Conservation (phyloP, 2,888 invertebrate species). For the Suillia variegata region DNA sequence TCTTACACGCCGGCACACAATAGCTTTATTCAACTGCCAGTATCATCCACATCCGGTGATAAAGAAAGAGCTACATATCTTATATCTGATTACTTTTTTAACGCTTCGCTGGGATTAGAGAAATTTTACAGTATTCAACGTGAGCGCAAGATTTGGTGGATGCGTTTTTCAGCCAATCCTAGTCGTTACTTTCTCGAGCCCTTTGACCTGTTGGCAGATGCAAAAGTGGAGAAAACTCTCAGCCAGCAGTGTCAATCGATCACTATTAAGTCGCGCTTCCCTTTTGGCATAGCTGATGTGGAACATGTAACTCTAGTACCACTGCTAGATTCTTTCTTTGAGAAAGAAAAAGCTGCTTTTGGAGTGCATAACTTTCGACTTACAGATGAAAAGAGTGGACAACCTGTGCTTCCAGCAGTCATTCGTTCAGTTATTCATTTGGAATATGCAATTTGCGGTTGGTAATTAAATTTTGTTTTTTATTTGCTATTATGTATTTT, state of each 20-base stretch:
- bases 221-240: neutral
- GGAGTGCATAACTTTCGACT: conserved; percentile 33
- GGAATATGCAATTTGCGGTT: conserved; percentile 49
- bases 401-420: conserved; percentile 37
- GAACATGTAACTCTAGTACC: conserved; percentile 66
- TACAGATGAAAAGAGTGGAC: conserved; percentile 35
- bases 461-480: neutral
- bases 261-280: conserved; percentile 70
- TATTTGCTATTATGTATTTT: neutral
- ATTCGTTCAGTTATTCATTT: conserved; percentile 52
- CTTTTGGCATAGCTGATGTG: conserved; percentile 66
- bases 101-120: conserved; percentile 62
- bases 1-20: too few species aligned
- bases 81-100: conserved; percentile 47
- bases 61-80: conserved; percentile 29
- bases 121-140: conserved; percentile 77
- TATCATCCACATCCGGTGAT: too few species aligned
- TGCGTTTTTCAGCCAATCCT: conserved; percentile 77
- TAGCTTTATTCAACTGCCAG: too few species aligned
- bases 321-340: conserved; percentile 34
- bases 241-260: conserved; percentile 56
- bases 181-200: conserved; percentile 68
- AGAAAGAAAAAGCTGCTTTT: too few species aligned
- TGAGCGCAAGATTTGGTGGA: conserved; percentile 84
- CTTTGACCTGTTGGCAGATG: conserved; percentile 51